These are phyloP conservation scores for Drosophila pseudotakahashii DNA, from an alignment of 2,888 invertebrate species.

Conservation along the genomic window DNA sequence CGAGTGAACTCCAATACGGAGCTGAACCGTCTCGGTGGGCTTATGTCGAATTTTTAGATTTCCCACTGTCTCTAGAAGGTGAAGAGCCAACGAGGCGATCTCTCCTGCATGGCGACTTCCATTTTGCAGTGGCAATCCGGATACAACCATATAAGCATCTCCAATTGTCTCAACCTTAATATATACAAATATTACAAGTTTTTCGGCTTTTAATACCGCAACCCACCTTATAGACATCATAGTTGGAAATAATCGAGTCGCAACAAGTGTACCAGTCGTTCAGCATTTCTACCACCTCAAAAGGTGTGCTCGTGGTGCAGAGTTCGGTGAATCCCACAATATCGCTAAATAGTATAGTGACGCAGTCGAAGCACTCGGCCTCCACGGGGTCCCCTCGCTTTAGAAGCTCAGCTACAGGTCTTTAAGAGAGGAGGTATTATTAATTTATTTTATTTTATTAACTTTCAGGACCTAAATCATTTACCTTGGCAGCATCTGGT, in stretches of 20 bases:
- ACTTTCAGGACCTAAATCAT: no score
- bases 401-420: slow-evolving; percentile 91
- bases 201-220: accelerated
- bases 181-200: no score
- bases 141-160: slow-evolving; percentile 93
- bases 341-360: slow-evolving; percentile 93
- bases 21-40: slow-evolving; percentile 87
- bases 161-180: slow-evolving; percentile 94
- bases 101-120: slow-evolving; percentile 91
- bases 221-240: slow-evolving; percentile 92
- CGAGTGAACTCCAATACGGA: slow-evolving; percentile 90
- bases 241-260: slow-evolving; percentile 94
- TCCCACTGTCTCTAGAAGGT: slow-evolving; percentile 89
- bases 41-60: slow-evolving; percentile 89
- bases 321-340: slow-evolving; percentile 93
- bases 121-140: slow-evolving; percentile 90
- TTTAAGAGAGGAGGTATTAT: slow-evolving; percentile 76
- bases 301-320: slow-evolving; percentile 91
- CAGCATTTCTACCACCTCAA: slow-evolving; percentile 93
- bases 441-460: no score
- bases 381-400: slow-evolving; percentile 91
- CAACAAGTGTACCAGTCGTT: slow-evolving; percentile 95
- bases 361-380: slow-evolving; percentile 92
- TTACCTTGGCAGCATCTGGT: slow-evolving; percentile 94
- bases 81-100: slow-evolving; percentile 91